Evolutionary conservation across 2,797 vertebrate genomes (phyloP), one percentile per base, ranked within the genome.

Genomic region (Rhabdophis nuchalis): DNA sequence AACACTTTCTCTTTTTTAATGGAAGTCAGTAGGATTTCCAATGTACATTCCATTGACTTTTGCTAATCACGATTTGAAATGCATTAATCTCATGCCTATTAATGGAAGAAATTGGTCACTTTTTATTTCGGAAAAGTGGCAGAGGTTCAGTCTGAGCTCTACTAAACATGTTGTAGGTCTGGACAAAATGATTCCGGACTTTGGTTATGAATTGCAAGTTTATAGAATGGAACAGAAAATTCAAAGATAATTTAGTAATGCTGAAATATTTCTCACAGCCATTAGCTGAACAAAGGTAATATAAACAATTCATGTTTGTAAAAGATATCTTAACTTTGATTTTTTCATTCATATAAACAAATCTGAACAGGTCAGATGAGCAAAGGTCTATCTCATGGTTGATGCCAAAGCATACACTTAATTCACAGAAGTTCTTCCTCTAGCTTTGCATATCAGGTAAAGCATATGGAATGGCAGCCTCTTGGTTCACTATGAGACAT

Each of bases 1-100:
- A 95, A 89, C 68, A 86, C 57, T 93, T 86, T 92, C 94, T 95
- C 85, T 90, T 95, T 52, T 87, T 72, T 57, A 82, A n/a, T 95
- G 96, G 94, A 85, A 93, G 53, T n/a, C 64, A 68, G 16, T 92
- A 94, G 91, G 91, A 93, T 93, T 92, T 92, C 90, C 93, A 82
- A 52, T 94, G 82, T 94, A n/a, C 85, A 64, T 95, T 94, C 95
- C 1, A 18, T 54, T 89, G 94, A 89, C 87, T 94, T 95, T 94
- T 94, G 92, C 82, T 90, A 91, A 52, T 86, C 92, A 50, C 53
- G 86, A 36, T 91, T 94, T 36, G 52, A 91, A 89, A 32, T 92
- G 61, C 87, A 94, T 91, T 88, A 85, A 86, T 88, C 10, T 58
- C 93, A 90, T 82, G 64, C 0, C 0, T 90, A 72, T 57, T 95